A percentile compares a stretch with the other conserved stretches of the same genome.
Evolutionary conservation across 2,113 vertebrate species (phyloP).

Genomic region (Aspiorhynchus laticeps): DNA sequence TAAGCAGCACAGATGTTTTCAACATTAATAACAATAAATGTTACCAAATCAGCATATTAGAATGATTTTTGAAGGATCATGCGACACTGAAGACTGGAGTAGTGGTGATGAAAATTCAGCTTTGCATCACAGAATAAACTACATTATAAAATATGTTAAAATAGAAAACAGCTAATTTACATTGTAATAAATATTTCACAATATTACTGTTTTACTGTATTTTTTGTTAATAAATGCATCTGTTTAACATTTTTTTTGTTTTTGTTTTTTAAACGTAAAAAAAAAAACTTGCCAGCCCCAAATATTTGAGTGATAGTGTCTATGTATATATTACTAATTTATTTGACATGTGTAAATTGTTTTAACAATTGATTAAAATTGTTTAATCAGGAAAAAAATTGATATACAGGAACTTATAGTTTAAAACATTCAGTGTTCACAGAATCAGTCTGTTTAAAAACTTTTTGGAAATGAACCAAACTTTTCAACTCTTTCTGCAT

Average conservation of each 20-base stretch:
- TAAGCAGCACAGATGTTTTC: neutral
- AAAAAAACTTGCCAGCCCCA: too few species aligned
- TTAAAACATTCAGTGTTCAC: neutral
- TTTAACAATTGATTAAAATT: neutral
- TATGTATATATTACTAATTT: neutral
- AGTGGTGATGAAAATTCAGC: neutral
- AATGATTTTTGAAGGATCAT: too few species aligned
- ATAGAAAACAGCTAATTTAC: neutral
- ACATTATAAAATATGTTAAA: neutral
- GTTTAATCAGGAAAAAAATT: neutral
- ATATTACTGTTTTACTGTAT: neutral
- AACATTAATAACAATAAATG: too few species aligned
- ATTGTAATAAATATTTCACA: neutral
- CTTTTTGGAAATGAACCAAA: neutral
- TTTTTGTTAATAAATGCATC: neutral
- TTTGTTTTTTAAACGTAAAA: too few species aligned
- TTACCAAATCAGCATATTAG: too few species aligned
- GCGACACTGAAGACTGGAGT: too few species aligned
- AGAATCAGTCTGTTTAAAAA: neutral
- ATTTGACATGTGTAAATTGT: neutral
- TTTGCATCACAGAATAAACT: neutral
- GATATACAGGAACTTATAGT: neutral
- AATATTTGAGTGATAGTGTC: neutral
- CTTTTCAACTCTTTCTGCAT: neutral
- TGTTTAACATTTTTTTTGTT: too few species aligned